These are phyloP conservation scores for Sphaerophoria taeniata DNA, from an alignment of 2,888 invertebrate genomes.

Conservation along the genomic window DNA sequence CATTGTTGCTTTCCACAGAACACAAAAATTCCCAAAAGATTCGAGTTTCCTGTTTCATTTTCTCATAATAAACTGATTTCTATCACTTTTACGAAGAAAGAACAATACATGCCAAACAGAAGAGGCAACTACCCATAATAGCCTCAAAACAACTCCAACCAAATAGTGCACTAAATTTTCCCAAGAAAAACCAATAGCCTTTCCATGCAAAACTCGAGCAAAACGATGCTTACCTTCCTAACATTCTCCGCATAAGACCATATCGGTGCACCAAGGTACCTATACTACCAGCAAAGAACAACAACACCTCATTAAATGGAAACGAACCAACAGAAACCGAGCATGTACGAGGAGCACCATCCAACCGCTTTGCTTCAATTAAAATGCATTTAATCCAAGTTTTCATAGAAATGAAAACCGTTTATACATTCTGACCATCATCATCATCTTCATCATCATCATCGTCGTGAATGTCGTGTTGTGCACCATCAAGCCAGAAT, in stretches of 20 bases:
- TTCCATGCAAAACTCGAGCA: conserved; percentile 46
- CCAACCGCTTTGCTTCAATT: conserved; percentile 63
- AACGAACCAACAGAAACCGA: conserved; percentile 36
- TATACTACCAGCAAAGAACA: conserved; percentile 2
- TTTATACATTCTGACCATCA: conserved; percentile 41
- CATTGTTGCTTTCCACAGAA: no score
- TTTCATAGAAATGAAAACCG: conserved; percentile 62
- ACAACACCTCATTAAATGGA: conserved; percentile 67
- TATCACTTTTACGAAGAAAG: no score
- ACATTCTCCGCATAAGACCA: conserved; percentile 16
- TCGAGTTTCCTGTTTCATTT: no score
- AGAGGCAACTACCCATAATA: no score
- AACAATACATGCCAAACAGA: no score
- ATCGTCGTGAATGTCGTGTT: conserved; percentile 19
- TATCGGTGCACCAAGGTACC: conserved; percentile 6
- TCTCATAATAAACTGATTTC: no score
- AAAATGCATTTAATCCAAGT: conserved; percentile 66
- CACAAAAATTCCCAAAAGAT: no score
- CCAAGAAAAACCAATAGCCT: conserved; percentile 43
- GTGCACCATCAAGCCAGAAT: conserved; percentile 6
- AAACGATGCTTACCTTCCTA: neutral
- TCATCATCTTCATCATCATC: conserved; percentile 16
- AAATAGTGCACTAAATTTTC: conserved; percentile 11
- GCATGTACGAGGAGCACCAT: conserved; percentile 16
- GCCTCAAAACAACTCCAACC: neutral